Evolutionary conservation across 2,113 vertebrate genomes (phyloP), one percentile per base, ranked within the genome.

Genomic region (Rhinoderma darwinii): DNA sequence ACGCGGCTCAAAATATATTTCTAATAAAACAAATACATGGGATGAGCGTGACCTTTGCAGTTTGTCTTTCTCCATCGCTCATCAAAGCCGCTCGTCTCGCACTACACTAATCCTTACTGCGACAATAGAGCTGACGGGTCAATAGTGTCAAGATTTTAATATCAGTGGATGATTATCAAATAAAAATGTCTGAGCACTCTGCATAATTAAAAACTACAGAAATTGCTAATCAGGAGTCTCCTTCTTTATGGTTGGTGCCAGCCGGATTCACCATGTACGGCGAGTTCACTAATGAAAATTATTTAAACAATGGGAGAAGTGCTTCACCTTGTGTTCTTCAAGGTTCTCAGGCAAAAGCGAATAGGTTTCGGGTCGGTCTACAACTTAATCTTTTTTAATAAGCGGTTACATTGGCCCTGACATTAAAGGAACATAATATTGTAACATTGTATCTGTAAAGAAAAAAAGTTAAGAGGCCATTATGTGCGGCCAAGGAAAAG

Each of bases 141-240:
- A 89, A 88, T 41, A 90, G 25, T 78, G 68, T 89, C 89, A 56
- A 61, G n/a, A 83, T 91, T 91, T 79, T 88, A 91, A 68, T 84
- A 77, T 25, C 83, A 89, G 75, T 82, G 77, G 88, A 89, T 91
- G 80, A 89, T 70, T 89, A 88, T 89, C 80, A 89, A 92, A 91
- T 90, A 91, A 88, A 91, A 90, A 89, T 89, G 61, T 70, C 30
- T 89, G 84, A 87, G 86, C 59, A 89, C 88, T 90, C 89, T 90
- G 89, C 88, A 89, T 92, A 92, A 91, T 80, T 91, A 89, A 90
- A 89, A 82, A 74, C 89, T 86, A 88, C 86, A 90, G 91, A 89
- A 92, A 89, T 56, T 90, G 84, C 61, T 89, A 89, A 78, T 90
- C 81, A 89, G 86, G 66, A 84, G 22, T 20, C 78, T 83, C 17